phyloP scores from a whole-genome alignment of 2,888 invertebrate species.

The Limnephilus lunatus region DNA sequence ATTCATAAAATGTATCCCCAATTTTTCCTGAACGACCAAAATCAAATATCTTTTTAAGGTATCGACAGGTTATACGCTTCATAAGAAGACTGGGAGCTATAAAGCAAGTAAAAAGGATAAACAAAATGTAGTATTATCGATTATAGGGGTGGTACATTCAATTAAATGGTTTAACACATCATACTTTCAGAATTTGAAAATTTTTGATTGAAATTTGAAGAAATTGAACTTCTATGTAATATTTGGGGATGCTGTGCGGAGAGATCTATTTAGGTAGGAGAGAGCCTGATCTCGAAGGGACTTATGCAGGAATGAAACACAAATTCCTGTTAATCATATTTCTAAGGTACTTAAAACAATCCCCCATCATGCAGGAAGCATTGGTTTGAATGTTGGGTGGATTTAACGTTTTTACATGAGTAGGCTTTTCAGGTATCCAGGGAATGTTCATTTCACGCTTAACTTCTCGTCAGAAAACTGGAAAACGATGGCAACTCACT shows the following conservation, averaged over 20 bases:
- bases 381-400: not conserved
- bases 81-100: not conserved
- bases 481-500: not conserved
- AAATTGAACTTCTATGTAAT: too few relatives aligned
- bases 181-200: too few relatives aligned
- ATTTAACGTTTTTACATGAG: not conserved
- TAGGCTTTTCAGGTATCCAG: not conserved
- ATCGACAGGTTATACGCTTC: not conserved
- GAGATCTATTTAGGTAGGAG: too few relatives aligned
- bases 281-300: too few relatives aligned
- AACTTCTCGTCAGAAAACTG: not conserved
- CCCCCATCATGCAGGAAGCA: not conserved
- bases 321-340: not conserved
- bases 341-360: not conserved
- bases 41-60: not conserved
- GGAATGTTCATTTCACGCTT: not conserved
- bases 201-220: too few relatives aligned
- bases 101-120: not conserved
- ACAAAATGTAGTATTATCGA: not conserved
- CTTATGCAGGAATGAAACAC: not conserved
- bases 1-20: not conserved
- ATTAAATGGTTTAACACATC: not conserved
- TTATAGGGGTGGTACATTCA: not conserved
- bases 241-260: too few relatives aligned
- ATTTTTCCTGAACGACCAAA: not conserved